These are phyloP conservation scores for Oceanites oceanicus DNA, from an alignment of 2,113 vertebrate species.

Conservation along the genomic window DNA sequence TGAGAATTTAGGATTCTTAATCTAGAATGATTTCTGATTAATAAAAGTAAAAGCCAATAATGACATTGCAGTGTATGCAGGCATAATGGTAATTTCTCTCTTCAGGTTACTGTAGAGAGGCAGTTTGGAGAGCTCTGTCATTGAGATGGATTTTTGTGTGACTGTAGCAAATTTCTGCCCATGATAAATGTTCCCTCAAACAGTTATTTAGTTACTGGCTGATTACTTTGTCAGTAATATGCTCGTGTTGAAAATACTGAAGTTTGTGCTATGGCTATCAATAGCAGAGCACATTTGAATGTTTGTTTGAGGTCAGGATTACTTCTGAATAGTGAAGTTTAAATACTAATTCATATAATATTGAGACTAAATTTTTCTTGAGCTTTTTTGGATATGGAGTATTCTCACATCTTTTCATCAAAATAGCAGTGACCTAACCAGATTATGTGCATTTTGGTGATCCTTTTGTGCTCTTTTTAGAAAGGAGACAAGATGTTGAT, in stretches of 20 bases:
- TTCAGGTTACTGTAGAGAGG: neutral
- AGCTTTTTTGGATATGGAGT: neutral
- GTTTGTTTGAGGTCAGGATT: neutral
- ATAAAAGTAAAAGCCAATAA: neutral
- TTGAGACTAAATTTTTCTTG: neutral
- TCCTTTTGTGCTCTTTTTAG: neutral
- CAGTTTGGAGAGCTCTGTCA: neutral
- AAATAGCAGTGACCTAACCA: neutral
- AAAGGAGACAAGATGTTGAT: neutral
- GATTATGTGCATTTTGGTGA: neutral
- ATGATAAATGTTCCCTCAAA: neutral
- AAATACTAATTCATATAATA: neutral
- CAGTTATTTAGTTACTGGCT: neutral
- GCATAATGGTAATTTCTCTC: neutral
- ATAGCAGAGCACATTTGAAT: neutral
- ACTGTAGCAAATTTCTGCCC: neutral
- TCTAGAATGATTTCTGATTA: neutral
- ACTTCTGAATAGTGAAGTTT: neutral
- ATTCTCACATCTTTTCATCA: neutral
- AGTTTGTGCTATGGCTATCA: neutral
- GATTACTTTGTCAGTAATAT: neutral
- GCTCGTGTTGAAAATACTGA: neutral
- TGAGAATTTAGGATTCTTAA: neutral
- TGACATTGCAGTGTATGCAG: neutral
- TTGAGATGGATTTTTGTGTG: neutral